Percentiles rank a stretch among this genome's conserved stretches.
These are phyloP conservation scores for Epirrhoe alternata DNA, from an alignment of 2,888 invertebrate species.

Conservation along the genomic window DNA sequence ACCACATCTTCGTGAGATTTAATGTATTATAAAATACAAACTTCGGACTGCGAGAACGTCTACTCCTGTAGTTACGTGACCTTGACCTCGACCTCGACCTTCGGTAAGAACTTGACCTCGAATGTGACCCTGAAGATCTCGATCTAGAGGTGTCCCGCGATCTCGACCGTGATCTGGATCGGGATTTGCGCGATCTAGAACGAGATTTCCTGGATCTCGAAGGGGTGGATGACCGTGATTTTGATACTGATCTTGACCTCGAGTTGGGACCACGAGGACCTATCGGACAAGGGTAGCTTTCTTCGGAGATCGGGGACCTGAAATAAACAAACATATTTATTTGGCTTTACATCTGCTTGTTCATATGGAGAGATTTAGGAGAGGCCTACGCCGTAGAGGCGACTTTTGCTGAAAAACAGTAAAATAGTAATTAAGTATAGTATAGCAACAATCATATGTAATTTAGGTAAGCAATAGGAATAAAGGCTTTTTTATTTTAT, in stretches of 20 bases:
- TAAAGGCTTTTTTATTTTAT: too few species aligned
- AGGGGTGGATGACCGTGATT: conserved; percentile 45
- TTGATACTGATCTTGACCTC: conserved; percentile 44
- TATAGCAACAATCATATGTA: too few species aligned
- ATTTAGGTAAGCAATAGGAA: too few species aligned
- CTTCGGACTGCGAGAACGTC: conserved; percentile 74
- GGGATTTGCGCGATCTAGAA: conserved; percentile 50
- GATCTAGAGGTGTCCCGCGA: conserved; percentile 59
- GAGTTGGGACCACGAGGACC: conserved; percentile 67
- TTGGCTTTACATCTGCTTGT: too few species aligned
- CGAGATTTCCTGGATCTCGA: conserved; percentile 53
- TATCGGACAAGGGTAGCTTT: conserved; percentile 58
- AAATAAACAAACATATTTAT: background rate
- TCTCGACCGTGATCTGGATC: conserved; percentile 53
- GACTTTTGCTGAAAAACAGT: too few species aligned
- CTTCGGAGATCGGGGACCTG: conserved; percentile 56
- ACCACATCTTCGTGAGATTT: conserved; percentile 12
- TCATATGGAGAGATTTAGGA: too few species aligned
- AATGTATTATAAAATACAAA: conserved; percentile 60
- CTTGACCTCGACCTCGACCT: conserved; percentile 63
- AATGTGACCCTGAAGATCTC: conserved; percentile 50
- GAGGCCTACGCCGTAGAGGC: too few species aligned
- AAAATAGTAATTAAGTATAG: too few species aligned
- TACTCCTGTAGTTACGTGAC: conserved; percentile 62
- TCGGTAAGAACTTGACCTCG: conserved; percentile 66